phyloP scores from a whole-genome alignment of 2,797 vertebrate species.

The Orestias chungarensis region DNA sequence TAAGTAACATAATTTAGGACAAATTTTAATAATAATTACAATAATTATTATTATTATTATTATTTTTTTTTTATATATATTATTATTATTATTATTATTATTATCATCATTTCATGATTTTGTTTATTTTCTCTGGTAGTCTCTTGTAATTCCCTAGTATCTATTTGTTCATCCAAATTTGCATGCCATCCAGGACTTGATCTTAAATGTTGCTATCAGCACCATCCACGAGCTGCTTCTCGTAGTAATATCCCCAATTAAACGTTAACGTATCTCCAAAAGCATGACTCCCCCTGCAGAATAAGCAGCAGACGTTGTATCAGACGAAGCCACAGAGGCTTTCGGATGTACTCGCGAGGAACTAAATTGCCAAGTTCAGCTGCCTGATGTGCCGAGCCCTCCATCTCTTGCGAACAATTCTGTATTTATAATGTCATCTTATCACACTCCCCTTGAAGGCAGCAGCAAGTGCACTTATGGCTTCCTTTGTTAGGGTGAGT shows the following conservation, averaged over 20 bases:
- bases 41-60: too few relatives aligned
- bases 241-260: slow-evolving; percentile 24
- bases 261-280: slow-evolving; percentile 31
- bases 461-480: slow-evolving; percentile 93
- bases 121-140: neutral
- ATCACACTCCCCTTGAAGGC: slow-evolving; percentile 90
- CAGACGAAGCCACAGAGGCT: slow-evolving; percentile 48
- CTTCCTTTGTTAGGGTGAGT: slow-evolving; percentile 99
- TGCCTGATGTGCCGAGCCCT: slow-evolving; percentile 82
- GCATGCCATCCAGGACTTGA: slow-evolving; percentile 5
- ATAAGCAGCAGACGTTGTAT: slow-evolving; percentile 56
- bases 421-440: slow-evolving; percentile 95
- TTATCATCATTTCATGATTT: neutral
- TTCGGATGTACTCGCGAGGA: slow-evolving; percentile 48
- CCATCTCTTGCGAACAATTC: slow-evolving; percentile 79
- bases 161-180: neutral
- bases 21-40: neutral
- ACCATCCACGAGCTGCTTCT: slow-evolving; percentile 3
- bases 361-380: slow-evolving; percentile 78
- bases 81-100: neutral
- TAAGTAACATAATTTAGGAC: slow-evolving; percentile 13
- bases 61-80: too few relatives aligned
- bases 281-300: slow-evolving; percentile 11
- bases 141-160: neutral
- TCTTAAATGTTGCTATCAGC: slow-evolving; percentile 13